These are phyloP conservation scores for Crocidura indochinensis DNA, from an alignment of 2,797 vertebrate species.

Conservation along the genomic window DNA sequence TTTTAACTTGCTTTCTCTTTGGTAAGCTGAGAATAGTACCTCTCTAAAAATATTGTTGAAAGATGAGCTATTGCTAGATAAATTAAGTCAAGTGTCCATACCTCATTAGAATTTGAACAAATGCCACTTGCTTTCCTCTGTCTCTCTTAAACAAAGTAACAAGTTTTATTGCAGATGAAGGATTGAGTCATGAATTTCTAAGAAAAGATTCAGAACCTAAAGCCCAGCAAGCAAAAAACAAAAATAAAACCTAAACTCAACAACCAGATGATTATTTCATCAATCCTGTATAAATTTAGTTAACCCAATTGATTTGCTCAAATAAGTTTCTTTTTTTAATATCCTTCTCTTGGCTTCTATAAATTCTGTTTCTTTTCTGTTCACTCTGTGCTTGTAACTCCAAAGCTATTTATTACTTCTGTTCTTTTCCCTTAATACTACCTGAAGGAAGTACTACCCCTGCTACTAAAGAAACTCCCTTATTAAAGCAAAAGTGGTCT, in stretches of 20 bases:
- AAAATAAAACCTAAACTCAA: neutral
- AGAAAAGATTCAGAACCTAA: conserved; percentile 20
- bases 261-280: neutral
- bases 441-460: neutral
- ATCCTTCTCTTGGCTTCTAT: neutral
- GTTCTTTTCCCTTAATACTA: neutral
- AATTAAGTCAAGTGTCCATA: neutral
- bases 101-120: conserved; percentile 6
- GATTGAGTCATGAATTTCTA: neutral
- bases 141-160: neutral
- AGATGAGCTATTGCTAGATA: conserved; percentile 16
- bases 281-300: neutral
- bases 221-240: conserved; percentile 32
- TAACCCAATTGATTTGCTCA: neutral
- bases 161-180: conserved; percentile 35
- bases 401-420: neutral
- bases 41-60: neutral
- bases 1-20: conserved; percentile 5
- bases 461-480: neutral
- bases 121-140: neutral
- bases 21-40: conserved; percentile 7
- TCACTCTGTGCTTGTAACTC: neutral
- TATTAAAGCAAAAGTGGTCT: neutral
- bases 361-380: conserved; percentile 14
- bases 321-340: neutral